These are phyloP conservation scores for Papilio aristodemus DNA, from an alignment of 1,140 invertebrate species.

Conservation along the genomic window DNA sequence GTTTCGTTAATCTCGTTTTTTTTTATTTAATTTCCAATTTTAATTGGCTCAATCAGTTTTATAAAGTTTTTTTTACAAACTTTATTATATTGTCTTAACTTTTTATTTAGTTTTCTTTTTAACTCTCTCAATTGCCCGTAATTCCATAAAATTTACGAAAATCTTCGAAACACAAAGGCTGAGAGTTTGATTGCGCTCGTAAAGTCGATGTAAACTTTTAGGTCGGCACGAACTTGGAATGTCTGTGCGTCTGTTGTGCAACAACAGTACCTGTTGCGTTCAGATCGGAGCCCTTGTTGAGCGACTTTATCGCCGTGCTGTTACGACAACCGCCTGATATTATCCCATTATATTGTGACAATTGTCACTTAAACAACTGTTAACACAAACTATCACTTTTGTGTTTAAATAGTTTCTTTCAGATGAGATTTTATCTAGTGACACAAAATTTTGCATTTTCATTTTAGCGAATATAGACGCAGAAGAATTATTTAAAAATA, in stretches of 20 bases:
- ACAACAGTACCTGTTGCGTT: conserved; percentile 25
- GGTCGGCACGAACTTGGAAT: conserved; percentile 26
- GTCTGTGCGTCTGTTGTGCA: conserved; percentile 3
- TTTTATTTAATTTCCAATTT: too few species aligned
- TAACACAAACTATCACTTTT: not conserved
- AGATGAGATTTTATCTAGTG: too few species aligned
- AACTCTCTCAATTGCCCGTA: too few species aligned
- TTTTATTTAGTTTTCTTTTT: too few species aligned
- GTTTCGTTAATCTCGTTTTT: too few species aligned
- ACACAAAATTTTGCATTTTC: too few species aligned
- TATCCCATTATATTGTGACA: conserved; percentile 11
- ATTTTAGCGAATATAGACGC: too few species aligned
- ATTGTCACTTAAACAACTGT: conserved; percentile 8
- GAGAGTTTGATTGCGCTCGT: conserved; percentile 8
- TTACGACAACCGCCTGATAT: conserved; percentile 4
- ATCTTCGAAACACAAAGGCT: not conserved
- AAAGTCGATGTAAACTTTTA: conserved; percentile 24
- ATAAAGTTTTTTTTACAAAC: too few species aligned
- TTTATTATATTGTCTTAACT: too few species aligned
- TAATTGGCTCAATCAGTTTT: too few species aligned
- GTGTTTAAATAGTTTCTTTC: not conserved
- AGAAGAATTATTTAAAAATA: too few species aligned
- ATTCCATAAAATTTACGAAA: conserved; percentile 30
- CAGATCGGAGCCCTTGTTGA: conserved; percentile 6
- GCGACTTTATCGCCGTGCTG: conserved; percentile 5